Evolutionary conservation across 35 echinoderm and acorn worm genomes (phyloP).

Genomic region (Apostichopus californicus): DNA sequence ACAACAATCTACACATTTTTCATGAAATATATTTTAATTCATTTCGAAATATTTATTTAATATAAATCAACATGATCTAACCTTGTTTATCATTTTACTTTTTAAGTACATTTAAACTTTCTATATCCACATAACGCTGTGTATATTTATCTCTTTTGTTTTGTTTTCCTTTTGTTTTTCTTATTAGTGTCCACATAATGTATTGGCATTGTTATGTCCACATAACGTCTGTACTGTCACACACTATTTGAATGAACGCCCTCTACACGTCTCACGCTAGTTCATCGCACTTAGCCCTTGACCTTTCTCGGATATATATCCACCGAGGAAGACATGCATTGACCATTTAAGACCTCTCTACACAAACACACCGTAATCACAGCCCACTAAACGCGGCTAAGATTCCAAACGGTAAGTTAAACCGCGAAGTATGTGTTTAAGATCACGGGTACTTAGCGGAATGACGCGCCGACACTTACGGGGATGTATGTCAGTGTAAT

Average conservation of each 20-base stretch:
- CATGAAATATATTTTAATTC: too few relatives aligned
- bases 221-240: too few relatives aligned
- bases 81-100: too few relatives aligned
- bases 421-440: constrained; percentile 33
- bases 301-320: constrained; percentile 11
- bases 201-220: too few relatives aligned
- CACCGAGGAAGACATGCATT: neutral
- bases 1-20: too few relatives aligned
- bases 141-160: too few relatives aligned
- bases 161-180: too few relatives aligned
- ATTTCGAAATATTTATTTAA: too few relatives aligned
- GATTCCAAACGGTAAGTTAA: constrained; percentile 9
- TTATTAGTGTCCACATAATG: too few relatives aligned
- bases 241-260: neutral
- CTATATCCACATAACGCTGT: too few relatives aligned
- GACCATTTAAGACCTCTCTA: constrained; percentile 12
- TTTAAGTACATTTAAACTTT: too few relatives aligned
- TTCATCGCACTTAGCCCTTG: constrained; percentile 25
- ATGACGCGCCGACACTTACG: constrained; percentile 33
- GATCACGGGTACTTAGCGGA: constrained; percentile 39
- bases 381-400: constrained; percentile 5
- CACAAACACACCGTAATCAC: constrained; percentile 44
- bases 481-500: constrained; percentile 4
- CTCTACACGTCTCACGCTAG: neutral
- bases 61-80: too few relatives aligned